Percentiles rank a stretch among this genome's conserved stretches.
These are phyloP conservation scores for Acrocephalus scirpaceus DNA, from an alignment of 2,797 vertebrate species.

Conservation along the genomic window DNA sequence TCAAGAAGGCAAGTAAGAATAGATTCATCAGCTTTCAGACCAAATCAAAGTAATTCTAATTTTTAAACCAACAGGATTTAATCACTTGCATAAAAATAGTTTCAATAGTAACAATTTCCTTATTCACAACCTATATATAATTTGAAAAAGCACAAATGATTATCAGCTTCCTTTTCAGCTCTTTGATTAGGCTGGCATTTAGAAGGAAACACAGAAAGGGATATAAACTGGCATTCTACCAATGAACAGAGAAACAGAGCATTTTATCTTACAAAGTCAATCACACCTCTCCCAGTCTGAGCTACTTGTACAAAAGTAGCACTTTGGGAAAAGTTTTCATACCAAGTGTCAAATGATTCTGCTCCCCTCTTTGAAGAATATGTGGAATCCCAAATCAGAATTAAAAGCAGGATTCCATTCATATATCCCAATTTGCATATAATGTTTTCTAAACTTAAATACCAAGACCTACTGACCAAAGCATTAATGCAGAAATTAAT, in stretches of 20 bases:
- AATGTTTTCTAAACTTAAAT: not conserved
- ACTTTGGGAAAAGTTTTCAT: not conserved
- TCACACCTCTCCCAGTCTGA: not conserved
- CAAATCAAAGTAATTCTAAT: not conserved
- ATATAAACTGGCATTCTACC: not conserved
- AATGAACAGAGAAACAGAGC: not conserved
- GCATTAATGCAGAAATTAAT: not conserved
- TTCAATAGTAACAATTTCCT: not conserved
- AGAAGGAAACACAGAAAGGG: not conserved
- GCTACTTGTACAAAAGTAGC: not conserved
- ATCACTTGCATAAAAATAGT: constrained; percentile 18
- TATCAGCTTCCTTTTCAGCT: constrained; percentile 2
- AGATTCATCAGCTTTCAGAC: constrained; percentile 11
- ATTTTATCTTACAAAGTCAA: not conserved
- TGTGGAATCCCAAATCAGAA: not conserved
- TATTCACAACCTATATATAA: constrained; percentile 8
- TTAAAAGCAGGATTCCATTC: not conserved
- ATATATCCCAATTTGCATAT: not conserved
- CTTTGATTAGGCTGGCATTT: not conserved
- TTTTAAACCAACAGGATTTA: constrained; percentile 4
- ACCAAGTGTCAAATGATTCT: not conserved
- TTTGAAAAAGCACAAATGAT: not conserved
- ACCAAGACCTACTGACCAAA: not conserved
- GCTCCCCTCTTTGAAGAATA: not conserved
- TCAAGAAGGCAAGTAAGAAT: constrained; percentile 7